Evolutionary conservation across 2,797 vertebrate genomes (phyloP).

Genomic region (Rachycentron canadum): DNA sequence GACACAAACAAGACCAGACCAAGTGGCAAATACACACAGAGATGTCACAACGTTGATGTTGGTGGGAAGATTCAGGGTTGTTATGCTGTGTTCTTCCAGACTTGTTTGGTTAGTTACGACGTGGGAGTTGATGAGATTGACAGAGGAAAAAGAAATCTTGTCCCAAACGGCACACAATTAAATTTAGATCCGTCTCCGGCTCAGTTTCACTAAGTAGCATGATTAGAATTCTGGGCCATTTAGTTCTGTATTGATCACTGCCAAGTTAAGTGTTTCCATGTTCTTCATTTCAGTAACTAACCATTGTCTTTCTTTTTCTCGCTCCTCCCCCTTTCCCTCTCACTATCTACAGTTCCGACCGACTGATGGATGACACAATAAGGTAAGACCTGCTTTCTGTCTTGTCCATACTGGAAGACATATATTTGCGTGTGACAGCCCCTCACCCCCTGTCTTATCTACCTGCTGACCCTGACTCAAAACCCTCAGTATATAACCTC

Average conservation of each 20-base stretch:
- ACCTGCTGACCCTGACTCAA: background rate
- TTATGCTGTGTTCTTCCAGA: background rate
- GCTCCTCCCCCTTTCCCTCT: background rate
- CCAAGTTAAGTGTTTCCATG: constrained; percentile 8
- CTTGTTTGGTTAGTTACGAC: background rate
- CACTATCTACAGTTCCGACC: constrained; percentile 90
- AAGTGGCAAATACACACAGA: background rate
- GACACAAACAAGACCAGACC: background rate
- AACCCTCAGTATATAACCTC: background rate
- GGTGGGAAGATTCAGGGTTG: background rate
- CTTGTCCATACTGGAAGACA: background rate
- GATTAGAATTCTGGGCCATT: constrained; percentile 32
- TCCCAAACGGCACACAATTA: background rate
- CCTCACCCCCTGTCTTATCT: background rate
- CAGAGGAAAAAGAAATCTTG: constrained; percentile 12
- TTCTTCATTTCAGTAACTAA: constrained; percentile 42
- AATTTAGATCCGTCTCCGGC: background rate
- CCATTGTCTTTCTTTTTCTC: constrained; percentile 1
- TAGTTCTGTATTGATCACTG: constrained; percentile 28
- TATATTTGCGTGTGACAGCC: constrained; percentile 21
- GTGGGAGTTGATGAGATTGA: constrained; percentile 1
- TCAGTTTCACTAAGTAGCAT: background rate
- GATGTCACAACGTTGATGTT: background rate
- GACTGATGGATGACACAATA: constrained; percentile 99
- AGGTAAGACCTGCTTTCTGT: constrained; percentile 86